phyloP scores from a whole-genome alignment of 2,797 vertebrate species.

The Pantherophis alleghaniensis region DNA sequence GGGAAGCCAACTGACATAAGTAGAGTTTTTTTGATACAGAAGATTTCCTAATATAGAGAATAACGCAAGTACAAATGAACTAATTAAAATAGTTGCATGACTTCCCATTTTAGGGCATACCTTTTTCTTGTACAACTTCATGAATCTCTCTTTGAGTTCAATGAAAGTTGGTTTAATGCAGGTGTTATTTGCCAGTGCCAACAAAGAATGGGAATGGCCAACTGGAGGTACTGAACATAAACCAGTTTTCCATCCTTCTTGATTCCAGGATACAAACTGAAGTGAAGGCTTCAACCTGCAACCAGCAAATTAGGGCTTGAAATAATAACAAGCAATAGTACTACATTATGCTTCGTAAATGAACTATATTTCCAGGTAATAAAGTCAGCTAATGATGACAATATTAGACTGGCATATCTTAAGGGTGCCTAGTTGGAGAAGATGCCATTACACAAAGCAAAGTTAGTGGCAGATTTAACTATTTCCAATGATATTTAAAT shows the following conservation, averaged over 20 bases:
- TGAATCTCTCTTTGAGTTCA: conserved; percentile 84
- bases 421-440: not conserved
- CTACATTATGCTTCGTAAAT: not conserved
- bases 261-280: conserved; percentile 93
- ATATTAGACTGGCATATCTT: not conserved
- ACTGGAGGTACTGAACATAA: conserved; percentile 92
- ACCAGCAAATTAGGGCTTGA: conserved; percentile 46
- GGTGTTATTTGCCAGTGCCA: conserved; percentile 94
- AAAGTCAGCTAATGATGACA: not conserved
- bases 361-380: not conserved
- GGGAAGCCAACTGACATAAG: too few relatives aligned
- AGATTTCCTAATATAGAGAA: not conserved
- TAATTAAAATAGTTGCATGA: not conserved
- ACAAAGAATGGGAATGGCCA: conserved; percentile 86
- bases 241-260: conserved; percentile 95
- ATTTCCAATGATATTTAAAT: not conserved
- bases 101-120: conserved; percentile 57
- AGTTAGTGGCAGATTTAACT: conserved; percentile 4
- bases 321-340: conserved; percentile 3
- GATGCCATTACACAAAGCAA: not conserved
- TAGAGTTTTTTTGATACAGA: not conserved
- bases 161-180: conserved; percentile 87
- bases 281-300: conserved; percentile 85
- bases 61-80: not conserved
- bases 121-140: conserved; percentile 91